Evolutionary conservation across 2,113 vertebrate species (phyloP).

Genomic region (Montifringilla adamsi): DNA sequence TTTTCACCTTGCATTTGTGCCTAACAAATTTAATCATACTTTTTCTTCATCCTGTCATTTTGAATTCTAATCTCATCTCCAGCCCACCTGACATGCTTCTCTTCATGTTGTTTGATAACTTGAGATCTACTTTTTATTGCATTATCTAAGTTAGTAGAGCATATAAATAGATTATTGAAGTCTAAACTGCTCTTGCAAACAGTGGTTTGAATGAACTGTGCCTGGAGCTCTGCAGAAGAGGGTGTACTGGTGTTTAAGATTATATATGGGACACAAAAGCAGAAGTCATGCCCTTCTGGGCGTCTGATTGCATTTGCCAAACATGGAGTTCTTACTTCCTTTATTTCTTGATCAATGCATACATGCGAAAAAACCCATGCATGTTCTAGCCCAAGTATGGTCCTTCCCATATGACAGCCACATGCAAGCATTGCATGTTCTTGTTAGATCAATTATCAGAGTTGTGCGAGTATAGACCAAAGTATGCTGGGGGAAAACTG

Average conservation of each 20-base stretch:
- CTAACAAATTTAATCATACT: neutral
- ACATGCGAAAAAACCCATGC: neutral
- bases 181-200: neutral
- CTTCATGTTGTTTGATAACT: neutral
- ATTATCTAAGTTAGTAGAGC: neutral
- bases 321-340: neutral
- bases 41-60: neutral
- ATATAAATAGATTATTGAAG: neutral
- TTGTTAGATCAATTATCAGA: neutral
- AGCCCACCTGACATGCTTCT: neutral
- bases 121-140: neutral
- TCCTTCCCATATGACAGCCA: neutral
- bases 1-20: neutral
- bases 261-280: neutral
- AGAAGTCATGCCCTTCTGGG: neutral
- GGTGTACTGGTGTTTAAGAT: neutral
- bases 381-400: neutral
- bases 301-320: neutral
- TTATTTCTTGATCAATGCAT: neutral
- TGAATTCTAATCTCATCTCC: neutral
- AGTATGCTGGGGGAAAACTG: neutral
- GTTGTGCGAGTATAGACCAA: neutral
- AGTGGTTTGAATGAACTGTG: neutral
- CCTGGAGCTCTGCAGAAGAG: neutral
- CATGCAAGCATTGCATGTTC: neutral